These are phyloP conservation scores for Rhinatrema bivittatum DNA, from an alignment of 2,797 vertebrate species.

Conservation along the genomic window DNA sequence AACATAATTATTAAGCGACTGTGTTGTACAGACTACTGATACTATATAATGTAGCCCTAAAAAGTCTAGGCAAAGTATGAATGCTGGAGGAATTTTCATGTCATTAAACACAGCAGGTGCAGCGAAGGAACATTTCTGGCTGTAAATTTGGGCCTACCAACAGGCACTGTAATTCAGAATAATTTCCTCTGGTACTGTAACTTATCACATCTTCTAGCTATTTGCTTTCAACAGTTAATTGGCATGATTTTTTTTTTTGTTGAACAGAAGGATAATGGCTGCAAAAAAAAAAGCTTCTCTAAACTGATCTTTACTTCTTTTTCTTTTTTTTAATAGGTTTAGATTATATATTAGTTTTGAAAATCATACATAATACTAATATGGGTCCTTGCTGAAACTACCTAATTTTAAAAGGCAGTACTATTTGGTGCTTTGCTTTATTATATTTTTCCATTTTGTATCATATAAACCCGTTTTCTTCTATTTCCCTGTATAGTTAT, in stretches of 20 bases:
- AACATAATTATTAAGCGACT: too few relatives aligned
- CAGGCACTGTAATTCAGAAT: constrained; percentile 22
- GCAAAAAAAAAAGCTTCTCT: too few relatives aligned
- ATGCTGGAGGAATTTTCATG: constrained; percentile 21
- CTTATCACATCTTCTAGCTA: neutral
- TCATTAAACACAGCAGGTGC: constrained; percentile 15
- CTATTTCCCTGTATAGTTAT: neutral
- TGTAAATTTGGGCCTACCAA: neutral
- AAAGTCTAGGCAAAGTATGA: constrained; percentile 21
- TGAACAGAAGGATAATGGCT: neutral
- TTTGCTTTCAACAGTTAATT: constrained; percentile 3
- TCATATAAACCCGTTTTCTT: neutral
- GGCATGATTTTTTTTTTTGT: neutral
- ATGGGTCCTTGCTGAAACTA: too few relatives aligned
- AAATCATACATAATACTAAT: too few relatives aligned
- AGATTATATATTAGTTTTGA: too few relatives aligned
- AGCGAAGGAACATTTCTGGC: constrained; percentile 4
- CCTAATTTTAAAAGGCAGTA: too few relatives aligned
- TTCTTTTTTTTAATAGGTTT: too few relatives aligned
- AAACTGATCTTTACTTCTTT: too few relatives aligned
- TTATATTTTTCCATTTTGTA: neutral
- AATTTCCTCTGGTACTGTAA: constrained; percentile 11
- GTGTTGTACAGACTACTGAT: too few relatives aligned
- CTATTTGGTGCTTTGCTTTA: rapidly evolving
- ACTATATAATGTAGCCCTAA: constrained; percentile 23